phyloP scores from a whole-genome alignment of 2,113 vertebrate species.

The Rostratula benghalensis region DNA sequence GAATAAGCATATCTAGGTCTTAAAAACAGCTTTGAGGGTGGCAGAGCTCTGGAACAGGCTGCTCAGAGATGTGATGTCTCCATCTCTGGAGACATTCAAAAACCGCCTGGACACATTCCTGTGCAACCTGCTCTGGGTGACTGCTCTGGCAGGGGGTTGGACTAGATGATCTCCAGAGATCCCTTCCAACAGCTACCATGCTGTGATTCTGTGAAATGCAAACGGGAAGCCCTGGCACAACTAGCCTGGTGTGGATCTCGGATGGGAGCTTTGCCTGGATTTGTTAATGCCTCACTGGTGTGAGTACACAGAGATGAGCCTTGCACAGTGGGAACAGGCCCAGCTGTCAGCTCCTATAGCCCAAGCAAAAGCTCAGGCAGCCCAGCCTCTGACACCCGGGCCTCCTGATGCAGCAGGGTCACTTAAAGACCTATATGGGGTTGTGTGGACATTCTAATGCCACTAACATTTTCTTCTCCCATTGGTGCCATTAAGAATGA shows the following conservation, averaged over 20 bases:
- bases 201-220: neutral
- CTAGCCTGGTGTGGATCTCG: accelerated
- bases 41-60: too few species aligned
- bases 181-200: too few species aligned
- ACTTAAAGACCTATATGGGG: neutral
- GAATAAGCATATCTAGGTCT: neutral
- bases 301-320: neutral
- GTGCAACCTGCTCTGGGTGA: too few species aligned
- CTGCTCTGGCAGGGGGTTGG: too few species aligned
- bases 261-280: neutral
- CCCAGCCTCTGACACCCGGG: accelerated
- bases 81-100: too few species aligned
- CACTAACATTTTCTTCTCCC: neutral
- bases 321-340: neutral
- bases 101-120: too few species aligned
- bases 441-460: neutral
- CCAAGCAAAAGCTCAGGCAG: neutral
- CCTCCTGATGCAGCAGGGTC: accelerated
- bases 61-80: too few species aligned
- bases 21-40: neutral
- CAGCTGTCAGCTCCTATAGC: neutral
- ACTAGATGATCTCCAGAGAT: too few species aligned
- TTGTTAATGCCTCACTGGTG: neutral
- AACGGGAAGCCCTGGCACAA: neutral
- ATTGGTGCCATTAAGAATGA: neutral